Conservation (phyloP, 2,888 invertebrate species). For the Drosophila gaucha region DNA sequence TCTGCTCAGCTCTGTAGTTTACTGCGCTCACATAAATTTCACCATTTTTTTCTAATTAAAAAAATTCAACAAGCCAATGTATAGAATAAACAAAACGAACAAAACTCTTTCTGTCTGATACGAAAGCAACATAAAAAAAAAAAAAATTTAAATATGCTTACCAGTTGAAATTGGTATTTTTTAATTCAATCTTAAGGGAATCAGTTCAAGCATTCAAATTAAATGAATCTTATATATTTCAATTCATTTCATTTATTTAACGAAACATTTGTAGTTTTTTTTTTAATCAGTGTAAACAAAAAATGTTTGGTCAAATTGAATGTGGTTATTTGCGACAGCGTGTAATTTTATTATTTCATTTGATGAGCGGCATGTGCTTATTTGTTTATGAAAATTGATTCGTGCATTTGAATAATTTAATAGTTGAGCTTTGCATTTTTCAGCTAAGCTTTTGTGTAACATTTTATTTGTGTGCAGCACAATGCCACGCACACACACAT, state of each 20-base stretch:
- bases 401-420: conserved; percentile 70
- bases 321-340: conserved; percentile 22
- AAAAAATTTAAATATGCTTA: background rate
- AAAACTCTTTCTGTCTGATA: no score
- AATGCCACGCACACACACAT: conserved; percentile 15
- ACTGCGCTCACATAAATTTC: conserved; percentile 21
- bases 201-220: conserved; percentile 16
- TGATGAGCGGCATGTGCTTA: conserved; percentile 24
- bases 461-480: conserved; percentile 40
- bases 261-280: background rate
- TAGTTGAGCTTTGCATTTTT: conserved; percentile 48
- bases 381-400: conserved; percentile 75
- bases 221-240: conserved; percentile 10
- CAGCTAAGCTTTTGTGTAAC: conserved; percentile 52
- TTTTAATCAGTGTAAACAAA: background rate
- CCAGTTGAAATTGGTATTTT: background rate
- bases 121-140: background rate
- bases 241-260: background rate
- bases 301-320: conserved; percentile 15
- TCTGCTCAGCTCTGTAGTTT: conserved; percentile 28
- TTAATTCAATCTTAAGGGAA: background rate
- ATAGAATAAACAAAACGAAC: conserved; percentile 1
- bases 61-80: conserved; percentile 6
- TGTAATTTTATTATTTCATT: conserved; percentile 21
- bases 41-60: conserved; percentile 59